Evolutionary conservation across 2,113 vertebrate genomes (phyloP), one percentile per base, ranked within the genome.

Genomic region (Vimba vimba): DNA sequence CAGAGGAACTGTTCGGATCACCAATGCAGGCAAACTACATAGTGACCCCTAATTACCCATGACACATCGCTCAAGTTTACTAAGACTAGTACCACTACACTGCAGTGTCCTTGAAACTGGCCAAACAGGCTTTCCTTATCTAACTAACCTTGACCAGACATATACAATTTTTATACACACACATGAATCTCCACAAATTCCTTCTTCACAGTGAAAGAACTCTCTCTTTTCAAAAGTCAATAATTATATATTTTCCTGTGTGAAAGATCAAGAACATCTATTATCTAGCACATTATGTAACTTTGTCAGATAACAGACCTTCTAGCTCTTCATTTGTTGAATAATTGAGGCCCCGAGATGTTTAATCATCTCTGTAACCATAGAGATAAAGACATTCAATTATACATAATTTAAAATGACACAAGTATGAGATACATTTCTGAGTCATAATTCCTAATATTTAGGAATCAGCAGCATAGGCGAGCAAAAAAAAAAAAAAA

Each of bases 291-390:
- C 47, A 83, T 88, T 79, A 86, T 27, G 64, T 83, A 88, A 86
- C 73, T n/a, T 50, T 23, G 6, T 73, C 87, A 88, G 59, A 77
- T 82, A 87, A 87, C 47, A 64, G 82, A 55, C 79, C 79, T 86
- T 80, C 8, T 12, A 79, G 36, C 64, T 66, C 17, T 74, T 27
- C 71, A 47, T 74, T 74, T 74, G 71, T 74, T 47, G 17, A 55
- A 55, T 55, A 77, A 55, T 33, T 33, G 27, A 77, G 9, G 74
- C 50, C 45, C 76, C 15, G 12, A 50, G 57, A 88, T 77, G 79
- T 86, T 83, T 78, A 55, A 79, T 88, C 64, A 73, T 64, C 80
- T 73, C 80, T 64, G 87, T 86, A 83, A 64, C 87, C 80, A 83
- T 79, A 77, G 87, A 50, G 27, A 79, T 64, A 64, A n/a, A 69